These are phyloP conservation scores for Lepus townsendii DNA, from an alignment of 2,797 vertebrate genomes.

Conservation along the genomic window DNA sequence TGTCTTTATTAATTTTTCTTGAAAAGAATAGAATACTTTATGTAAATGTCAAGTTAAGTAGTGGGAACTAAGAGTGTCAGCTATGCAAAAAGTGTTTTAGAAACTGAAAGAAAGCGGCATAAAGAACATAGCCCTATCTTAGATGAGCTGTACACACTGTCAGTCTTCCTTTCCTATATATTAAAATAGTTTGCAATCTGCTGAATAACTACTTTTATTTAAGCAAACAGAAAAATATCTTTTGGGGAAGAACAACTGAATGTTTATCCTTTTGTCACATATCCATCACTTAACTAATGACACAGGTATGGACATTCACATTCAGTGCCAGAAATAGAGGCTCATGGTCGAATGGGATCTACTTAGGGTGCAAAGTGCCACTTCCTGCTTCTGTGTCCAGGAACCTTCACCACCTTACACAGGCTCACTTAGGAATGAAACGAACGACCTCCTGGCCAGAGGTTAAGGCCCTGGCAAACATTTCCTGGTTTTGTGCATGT, in stretches of 20 bases:
- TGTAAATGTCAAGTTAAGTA: not conserved
- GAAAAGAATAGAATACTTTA: not conserved
- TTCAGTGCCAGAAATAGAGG: not conserved
- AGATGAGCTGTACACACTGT: not conserved
- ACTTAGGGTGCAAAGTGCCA: not conserved
- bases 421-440: not conserved
- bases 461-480: not conserved
- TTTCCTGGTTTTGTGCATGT: not conserved
- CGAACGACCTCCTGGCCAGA: not conserved
- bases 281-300: not conserved
- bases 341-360: not conserved
- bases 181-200: not conserved
- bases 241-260: not conserved
- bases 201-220: not conserved
- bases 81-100: not conserved
- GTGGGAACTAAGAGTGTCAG: not conserved
- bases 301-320: not conserved
- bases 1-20: not conserved
- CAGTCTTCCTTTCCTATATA: not conserved
- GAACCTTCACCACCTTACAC: not conserved
- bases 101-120: not conserved
- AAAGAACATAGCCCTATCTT: not conserved
- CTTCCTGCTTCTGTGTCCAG: not conserved
- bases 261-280: not conserved
- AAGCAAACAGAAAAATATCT: not conserved